Evolutionary conservation across 2,888 invertebrate species (phyloP).

Genomic region (Apamea anceps): DNA sequence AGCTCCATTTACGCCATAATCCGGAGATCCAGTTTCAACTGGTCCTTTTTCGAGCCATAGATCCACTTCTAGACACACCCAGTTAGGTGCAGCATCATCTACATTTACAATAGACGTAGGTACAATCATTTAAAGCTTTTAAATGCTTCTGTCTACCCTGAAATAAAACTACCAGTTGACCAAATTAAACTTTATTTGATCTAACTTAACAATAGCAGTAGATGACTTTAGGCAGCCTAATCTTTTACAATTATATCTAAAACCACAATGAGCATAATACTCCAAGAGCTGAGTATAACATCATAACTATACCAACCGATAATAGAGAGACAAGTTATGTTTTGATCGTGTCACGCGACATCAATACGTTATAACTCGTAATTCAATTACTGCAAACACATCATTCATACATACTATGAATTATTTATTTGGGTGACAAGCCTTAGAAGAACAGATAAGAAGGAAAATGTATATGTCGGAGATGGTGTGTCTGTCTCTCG

Average conservation of each 20-base stretch:
- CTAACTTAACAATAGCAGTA: background rate
- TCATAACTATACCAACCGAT: constrained; percentile 25
- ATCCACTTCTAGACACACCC: constrained; percentile 51
- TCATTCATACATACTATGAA: constrained; percentile 33
- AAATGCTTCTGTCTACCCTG: background rate
- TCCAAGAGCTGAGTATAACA: constrained; percentile 24
- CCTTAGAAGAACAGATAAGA: constrained; percentile 28
- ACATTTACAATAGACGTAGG: constrained; percentile 20
- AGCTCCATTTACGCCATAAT: constrained; percentile 37
- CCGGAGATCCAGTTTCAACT: constrained; percentile 46
- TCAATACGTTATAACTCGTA: constrained; percentile 28
- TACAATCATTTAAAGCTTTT: background rate
- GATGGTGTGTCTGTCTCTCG: too few relatives aligned
- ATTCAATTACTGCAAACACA: constrained; percentile 47
- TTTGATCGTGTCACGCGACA: constrained; percentile 29
- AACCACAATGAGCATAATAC: constrained; percentile 5
- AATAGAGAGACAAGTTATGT: constrained; percentile 31
- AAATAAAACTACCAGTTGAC: background rate
- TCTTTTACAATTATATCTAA: background rate
- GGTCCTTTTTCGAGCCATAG: constrained; percentile 44
- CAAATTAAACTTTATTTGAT: background rate
- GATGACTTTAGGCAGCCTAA: background rate
- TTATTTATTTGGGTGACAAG: constrained; percentile 51
- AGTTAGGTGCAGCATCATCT: constrained; percentile 41
- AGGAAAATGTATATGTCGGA: constrained; percentile 5